A percentile compares a stretch with the other conserved stretches of the same genome.
Evolutionary conservation across 2,113 vertebrate genomes (phyloP).

Genomic region (Ictalurus punctatus): DNA sequence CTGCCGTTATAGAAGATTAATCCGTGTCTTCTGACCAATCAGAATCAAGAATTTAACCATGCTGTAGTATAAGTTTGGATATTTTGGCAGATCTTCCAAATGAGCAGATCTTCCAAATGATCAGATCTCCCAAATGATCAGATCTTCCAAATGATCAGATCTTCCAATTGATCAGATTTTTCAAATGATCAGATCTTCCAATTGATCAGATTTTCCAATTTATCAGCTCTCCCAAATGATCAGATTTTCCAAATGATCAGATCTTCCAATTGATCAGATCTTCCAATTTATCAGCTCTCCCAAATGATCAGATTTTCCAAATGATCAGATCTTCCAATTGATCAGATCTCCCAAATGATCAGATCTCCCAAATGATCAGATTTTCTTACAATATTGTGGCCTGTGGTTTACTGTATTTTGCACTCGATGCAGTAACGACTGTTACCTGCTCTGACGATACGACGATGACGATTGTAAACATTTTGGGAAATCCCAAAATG

Average conservation of each 20-base stretch:
- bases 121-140: no score
- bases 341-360: no score
- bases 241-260: no score
- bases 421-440: not conserved
- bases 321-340: no score
- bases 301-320: no score
- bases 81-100: not conserved
- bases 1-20: not conserved
- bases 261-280: no score
- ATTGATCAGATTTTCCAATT: not conserved
- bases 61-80: not conserved
- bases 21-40: not conserved
- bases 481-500: not conserved
- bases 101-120: not conserved
- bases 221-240: not conserved
- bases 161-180: no score
- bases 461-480: not conserved
- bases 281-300: not conserved
- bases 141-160: no score
- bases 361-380: not conserved
- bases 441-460: not conserved
- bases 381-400: not conserved
- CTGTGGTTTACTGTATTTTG: not conserved
- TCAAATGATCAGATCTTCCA: no score
- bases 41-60: not conserved